These are phyloP conservation scores for Bombus pascuorum DNA, from an alignment of 1,140 invertebrate genomes.

Conservation along the genomic window DNA sequence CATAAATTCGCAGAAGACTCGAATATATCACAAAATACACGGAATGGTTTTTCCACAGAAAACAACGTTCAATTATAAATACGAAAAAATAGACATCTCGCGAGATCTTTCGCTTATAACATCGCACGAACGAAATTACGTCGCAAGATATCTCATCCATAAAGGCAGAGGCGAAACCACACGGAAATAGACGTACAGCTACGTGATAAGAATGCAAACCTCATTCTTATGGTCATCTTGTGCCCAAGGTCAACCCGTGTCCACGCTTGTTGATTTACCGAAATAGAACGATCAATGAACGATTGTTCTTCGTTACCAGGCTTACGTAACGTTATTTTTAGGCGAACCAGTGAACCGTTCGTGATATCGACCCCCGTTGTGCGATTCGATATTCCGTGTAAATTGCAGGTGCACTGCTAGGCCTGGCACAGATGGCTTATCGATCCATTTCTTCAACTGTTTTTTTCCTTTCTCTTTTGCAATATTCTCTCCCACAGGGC, in stretches of 20 bases:
- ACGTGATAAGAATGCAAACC: conserved; percentile 1
- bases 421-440: conserved; percentile 13
- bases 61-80: background rate
- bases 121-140: background rate
- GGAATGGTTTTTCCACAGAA: background rate
- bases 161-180: background rate
- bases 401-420: conserved; percentile 21
- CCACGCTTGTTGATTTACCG: conserved; percentile 10
- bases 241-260: conserved; percentile 15
- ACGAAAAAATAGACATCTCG: too few relatives aligned
- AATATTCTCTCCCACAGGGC: conserved; percentile 76
- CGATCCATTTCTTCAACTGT: conserved; percentile 6
- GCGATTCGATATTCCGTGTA: conserved; percentile 10
- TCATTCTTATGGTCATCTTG: background rate
- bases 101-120: too few relatives aligned
- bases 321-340: conserved; percentile 49
- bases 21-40: too few relatives aligned
- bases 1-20: background rate
- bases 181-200: background rate
- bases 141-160: background rate
- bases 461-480: conserved; percentile 5
- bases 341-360: background rate
- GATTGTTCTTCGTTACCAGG: conserved; percentile 8
- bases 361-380: conserved; percentile 7
- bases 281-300: conserved; percentile 50